phyloP scores from a whole-genome alignment of 1,140 invertebrate genomes.

The Zaprionus ghesquierei region DNA sequence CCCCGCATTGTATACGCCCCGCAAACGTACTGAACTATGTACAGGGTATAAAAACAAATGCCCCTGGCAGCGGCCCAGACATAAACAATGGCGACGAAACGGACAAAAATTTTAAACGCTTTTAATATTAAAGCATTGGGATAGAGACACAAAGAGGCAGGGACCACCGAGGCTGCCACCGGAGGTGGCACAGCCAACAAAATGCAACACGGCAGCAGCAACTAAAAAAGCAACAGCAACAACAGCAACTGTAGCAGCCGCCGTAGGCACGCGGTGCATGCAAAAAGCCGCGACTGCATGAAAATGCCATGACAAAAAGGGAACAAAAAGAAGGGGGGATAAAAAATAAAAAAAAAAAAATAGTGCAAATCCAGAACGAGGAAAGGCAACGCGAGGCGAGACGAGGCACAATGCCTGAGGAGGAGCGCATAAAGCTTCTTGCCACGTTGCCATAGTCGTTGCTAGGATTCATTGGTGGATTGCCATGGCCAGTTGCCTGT shows the following conservation, averaged over 20 bases:
- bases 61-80: slow-evolving; percentile 15
- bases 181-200: slow-evolving; percentile 36
- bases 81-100: slow-evolving; percentile 69
- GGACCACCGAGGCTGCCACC: not conserved
- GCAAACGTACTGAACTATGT: not conserved
- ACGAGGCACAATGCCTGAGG: slow-evolving; percentile 4
- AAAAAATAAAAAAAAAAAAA: not conserved
- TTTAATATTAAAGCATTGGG: slow-evolving; percentile 75
- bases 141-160: slow-evolving; percentile 29
- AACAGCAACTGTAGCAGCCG: slow-evolving; percentile 28
- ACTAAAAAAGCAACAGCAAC: slow-evolving; percentile 13
- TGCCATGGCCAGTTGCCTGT: slow-evolving; percentile 40
- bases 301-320: slow-evolving; percentile 38
- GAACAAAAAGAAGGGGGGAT: not conserved
- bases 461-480: slow-evolving; percentile 11
- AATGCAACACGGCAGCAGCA: slow-evolving; percentile 67
- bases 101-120: slow-evolving; percentile 70
- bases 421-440: slow-evolving; percentile 4
- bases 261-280: slow-evolving; percentile 53
- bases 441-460: not conserved
- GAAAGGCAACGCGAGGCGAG: not conserved
- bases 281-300: slow-evolving; percentile 54
- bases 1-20: not conserved
- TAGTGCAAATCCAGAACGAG: not conserved
- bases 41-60: slow-evolving; percentile 25